A percentile compares a stretch with the other conserved stretches of the same genome.
Conservation (phyloP, 2,797 vertebrate genomes). For the Esox lucius region DNA sequence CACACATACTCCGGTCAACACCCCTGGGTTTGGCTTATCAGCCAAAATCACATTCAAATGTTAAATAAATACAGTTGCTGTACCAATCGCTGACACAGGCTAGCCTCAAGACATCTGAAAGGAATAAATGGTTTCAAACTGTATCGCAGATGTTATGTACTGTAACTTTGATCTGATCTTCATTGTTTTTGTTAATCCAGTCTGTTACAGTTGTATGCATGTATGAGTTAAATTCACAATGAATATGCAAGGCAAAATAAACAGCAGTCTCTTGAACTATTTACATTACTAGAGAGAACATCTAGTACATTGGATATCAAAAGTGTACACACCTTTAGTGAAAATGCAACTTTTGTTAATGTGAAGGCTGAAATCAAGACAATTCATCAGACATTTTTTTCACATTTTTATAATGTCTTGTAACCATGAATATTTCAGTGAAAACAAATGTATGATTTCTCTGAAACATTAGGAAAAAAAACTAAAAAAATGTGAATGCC, state of each 20-base stretch:
- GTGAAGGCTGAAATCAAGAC: too few species aligned
- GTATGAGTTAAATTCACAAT: slow-evolving; percentile 52
- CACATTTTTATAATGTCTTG: too few species aligned
- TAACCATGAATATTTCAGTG: too few species aligned
- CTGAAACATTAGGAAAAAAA: too few species aligned
- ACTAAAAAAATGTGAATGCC: too few species aligned
- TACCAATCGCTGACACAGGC: slow-evolving; percentile 59
- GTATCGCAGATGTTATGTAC: slow-evolving; percentile 33
- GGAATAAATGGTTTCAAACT: slow-evolving; percentile 47
- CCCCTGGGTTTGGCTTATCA: slow-evolving; percentile 53
- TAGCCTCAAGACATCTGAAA: slow-evolving; percentile 42
- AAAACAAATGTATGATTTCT: too few species aligned
- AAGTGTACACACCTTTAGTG: too few species aligned
- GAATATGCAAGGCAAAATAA: slow-evolving; percentile 68
- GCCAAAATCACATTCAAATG: slow-evolving; percentile 66
- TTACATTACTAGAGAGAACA: slow-evolving; percentile 55
- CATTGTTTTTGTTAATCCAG: background rate
- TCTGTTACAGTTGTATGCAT: slow-evolving; percentile 2
- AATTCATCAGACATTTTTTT: too few species aligned
- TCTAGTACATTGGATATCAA: slow-evolving; percentile 2
- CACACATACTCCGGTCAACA: slow-evolving; percentile 45
- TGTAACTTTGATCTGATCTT: slow-evolving; percentile 38
- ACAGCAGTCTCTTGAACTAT: slow-evolving; percentile 66
- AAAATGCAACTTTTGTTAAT: too few species aligned
- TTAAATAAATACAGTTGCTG: slow-evolving; percentile 63